Evolutionary conservation across 2,113 vertebrate species (phyloP).

Genomic region (Seriola dumerili): DNA sequence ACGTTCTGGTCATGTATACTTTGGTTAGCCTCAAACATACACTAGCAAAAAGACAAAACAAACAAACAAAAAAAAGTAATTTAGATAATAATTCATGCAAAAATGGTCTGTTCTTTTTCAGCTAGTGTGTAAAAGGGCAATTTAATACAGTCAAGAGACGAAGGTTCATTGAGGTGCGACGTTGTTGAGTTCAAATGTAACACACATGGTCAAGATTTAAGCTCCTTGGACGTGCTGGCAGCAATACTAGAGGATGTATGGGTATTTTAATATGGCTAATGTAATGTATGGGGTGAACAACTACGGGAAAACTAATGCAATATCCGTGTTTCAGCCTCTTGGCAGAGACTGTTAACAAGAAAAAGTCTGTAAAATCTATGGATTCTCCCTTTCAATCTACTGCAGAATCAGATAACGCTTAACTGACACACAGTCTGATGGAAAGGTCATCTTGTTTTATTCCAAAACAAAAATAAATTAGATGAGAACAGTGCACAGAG

Average conservation of each 20-base stretch:
- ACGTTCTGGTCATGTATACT: constrained; percentile 41
- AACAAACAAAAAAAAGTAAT: constrained; percentile 37
- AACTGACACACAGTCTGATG: not conserved
- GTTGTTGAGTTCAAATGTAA: constrained; percentile 27
- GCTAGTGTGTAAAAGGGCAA: constrained; percentile 37
- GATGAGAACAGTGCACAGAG: constrained; percentile 3
- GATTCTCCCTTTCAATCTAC: not conserved
- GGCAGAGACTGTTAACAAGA: constrained; percentile 2
- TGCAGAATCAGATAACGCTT: not conserved
- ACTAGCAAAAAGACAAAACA: constrained; percentile 41
- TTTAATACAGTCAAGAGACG: constrained; percentile 22
- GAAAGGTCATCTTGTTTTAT: constrained; percentile 36
- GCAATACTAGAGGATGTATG: not conserved
- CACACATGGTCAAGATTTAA: not conserved
- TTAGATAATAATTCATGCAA: constrained; percentile 39
- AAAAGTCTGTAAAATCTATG: not conserved
- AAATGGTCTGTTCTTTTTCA: constrained; percentile 38
- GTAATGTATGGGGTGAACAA: not conserved
- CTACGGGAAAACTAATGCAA: not conserved
- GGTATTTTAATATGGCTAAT: not conserved
- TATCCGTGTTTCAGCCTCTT: not conserved
- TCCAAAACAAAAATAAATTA: constrained; percentile 34
- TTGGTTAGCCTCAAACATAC: constrained; percentile 43
- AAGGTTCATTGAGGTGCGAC: constrained; percentile 14
- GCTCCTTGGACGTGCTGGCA: not conserved